These are phyloP conservation scores for Chinchilla lanigera DNA, from an alignment of 2,113 vertebrate genomes.

Conservation along the genomic window DNA sequence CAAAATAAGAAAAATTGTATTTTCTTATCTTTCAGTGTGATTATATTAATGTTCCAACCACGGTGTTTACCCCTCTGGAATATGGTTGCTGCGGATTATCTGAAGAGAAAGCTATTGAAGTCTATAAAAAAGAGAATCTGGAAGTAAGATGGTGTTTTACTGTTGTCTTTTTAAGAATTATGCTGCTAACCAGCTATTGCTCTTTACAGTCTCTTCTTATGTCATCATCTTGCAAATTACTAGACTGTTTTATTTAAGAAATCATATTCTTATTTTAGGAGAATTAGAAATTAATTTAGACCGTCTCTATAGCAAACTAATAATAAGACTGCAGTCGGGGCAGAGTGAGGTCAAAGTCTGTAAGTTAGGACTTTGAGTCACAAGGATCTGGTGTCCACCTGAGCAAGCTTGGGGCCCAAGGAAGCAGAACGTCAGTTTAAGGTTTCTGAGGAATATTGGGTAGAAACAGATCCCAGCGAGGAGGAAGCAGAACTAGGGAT, in stretches of 20 bases:
- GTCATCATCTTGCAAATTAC: slow-evolving; percentile 2
- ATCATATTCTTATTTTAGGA: not conserved
- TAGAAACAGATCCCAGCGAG: not conserved
- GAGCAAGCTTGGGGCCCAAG: not conserved
- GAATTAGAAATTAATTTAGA: slow-evolving; percentile 34
- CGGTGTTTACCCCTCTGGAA: slow-evolving; percentile 97
- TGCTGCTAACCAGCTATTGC: not conserved
- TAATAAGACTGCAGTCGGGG: not conserved
- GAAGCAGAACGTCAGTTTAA: not conserved
- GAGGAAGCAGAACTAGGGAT: not conserved
- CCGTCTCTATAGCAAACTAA: not conserved
- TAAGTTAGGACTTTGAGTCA: not conserved
- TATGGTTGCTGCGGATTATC: slow-evolving; percentile 95
- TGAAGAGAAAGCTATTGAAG: slow-evolving; percentile 92
- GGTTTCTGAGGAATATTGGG: not conserved
- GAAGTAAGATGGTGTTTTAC: slow-evolving; percentile 87
- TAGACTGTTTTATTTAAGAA: not conserved
- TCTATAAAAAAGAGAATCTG: slow-evolving; percentile 90
- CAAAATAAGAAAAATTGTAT: slow-evolving; percentile 15
- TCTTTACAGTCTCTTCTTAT: not conserved
- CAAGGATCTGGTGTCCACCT: not conserved
- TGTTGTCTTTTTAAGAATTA: not conserved
- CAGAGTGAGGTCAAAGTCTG: not conserved
- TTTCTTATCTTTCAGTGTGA: slow-evolving; percentile 92
- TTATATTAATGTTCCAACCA: slow-evolving; percentile 95